A percentile compares a stretch with the other conserved stretches of the same genome.
phyloP scores from a whole-genome alignment of 2,113 vertebrate genomes.

The Crotalus tigris region DNA sequence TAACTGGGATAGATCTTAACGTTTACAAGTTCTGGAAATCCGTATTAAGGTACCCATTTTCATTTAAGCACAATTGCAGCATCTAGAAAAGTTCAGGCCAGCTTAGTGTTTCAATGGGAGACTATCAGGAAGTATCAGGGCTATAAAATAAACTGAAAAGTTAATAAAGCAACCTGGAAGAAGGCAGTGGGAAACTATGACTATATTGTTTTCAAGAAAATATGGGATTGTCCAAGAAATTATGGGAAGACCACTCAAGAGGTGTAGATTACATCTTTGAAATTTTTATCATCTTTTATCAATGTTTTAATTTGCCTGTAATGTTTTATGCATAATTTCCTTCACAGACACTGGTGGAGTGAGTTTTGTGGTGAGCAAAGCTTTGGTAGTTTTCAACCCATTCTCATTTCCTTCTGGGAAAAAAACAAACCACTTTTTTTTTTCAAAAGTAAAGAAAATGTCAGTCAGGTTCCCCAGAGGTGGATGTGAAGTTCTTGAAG shows the following conservation, averaged over 20 bases:
- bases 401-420: neutral
- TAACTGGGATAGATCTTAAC: neutral
- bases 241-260: neutral
- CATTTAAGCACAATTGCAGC: neutral
- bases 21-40: neutral
- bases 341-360: neutral
- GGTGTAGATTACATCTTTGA: neutral
- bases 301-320: neutral
- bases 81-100: neutral
- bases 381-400: neutral
- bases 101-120: neutral
- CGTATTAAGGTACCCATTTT: neutral
- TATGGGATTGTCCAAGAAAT: neutral
- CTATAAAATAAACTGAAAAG: neutral
- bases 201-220: neutral
- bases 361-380: neutral
- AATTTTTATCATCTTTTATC: neutral
- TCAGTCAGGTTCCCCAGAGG: neutral
- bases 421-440: neutral
- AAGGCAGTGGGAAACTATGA: neutral
- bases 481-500: neutral
- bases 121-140: neutral
- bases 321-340: neutral
- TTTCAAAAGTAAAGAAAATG: neutral
- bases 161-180: neutral